These are phyloP conservation scores for Acheta domesticus DNA, from an alignment of 2,888 invertebrate species.

Conservation along the genomic window DNA sequence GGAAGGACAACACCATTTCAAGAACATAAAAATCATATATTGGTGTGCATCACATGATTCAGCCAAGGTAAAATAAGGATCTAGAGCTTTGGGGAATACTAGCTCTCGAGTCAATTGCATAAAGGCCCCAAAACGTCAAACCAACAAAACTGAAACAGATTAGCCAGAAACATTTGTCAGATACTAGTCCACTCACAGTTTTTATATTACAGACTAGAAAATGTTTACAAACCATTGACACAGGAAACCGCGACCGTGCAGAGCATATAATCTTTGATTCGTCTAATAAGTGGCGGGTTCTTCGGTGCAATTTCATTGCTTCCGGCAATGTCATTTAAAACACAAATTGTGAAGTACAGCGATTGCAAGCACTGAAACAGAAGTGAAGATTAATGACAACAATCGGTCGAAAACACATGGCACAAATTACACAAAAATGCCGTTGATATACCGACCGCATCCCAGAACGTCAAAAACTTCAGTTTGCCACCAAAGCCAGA, in stretches of 20 bases:
- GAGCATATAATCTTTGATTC: constrained; percentile 65
- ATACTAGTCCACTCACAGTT: neutral
- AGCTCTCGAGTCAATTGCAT: constrained; percentile 85
- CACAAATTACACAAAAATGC: constrained; percentile 12
- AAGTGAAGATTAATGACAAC: constrained; percentile 38
- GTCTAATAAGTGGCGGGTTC: constrained; percentile 62
- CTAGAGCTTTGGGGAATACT: constrained; percentile 80
- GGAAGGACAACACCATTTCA: constrained; percentile 71
- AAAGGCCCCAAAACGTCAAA: constrained; percentile 84
- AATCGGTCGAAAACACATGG: constrained; percentile 19
- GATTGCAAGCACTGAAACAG: constrained; percentile 71
- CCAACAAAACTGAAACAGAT: constrained; percentile 68
- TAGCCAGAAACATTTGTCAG: neutral
- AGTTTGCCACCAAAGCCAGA: constrained; percentile 71
- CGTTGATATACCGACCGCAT: constrained; percentile 63
- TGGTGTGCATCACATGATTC: constrained; percentile 90
- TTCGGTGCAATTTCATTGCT: constrained; percentile 65
- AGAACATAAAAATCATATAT: constrained; percentile 76
- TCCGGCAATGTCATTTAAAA: constrained; percentile 73
- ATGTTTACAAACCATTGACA: constrained; percentile 57
- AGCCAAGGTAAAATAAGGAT: constrained; percentile 88
- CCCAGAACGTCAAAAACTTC: constrained; percentile 77
- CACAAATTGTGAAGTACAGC: constrained; percentile 70
- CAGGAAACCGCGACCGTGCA: constrained; percentile 72
- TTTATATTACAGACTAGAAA: neutral